Percentiles rank a stretch among this genome's conserved stretches.
Evolutionary conservation across 2,888 invertebrate species (phyloP).

Genomic region (Hecatera dysodea): DNA sequence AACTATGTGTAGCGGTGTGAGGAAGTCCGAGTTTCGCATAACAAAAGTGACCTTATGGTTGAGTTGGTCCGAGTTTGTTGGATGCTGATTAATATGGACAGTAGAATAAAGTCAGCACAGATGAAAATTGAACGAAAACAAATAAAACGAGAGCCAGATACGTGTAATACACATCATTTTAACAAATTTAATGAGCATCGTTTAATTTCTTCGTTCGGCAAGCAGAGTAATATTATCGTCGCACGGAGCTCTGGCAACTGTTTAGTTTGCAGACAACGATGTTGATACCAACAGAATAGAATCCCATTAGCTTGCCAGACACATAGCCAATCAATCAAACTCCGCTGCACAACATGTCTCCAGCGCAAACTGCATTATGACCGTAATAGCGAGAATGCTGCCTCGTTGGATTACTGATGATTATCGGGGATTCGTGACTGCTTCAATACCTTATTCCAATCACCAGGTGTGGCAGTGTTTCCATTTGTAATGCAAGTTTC

Average conservation of each 20-base stretch:
- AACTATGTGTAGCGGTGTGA: conserved; percentile 16
- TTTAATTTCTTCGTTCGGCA: conserved; percentile 7
- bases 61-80: not conserved
- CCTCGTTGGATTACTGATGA: not conserved
- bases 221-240: not conserved
- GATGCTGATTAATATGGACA: not conserved
- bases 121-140: not conserved
- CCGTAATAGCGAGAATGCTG: conserved; percentile 36
- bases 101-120: not conserved
- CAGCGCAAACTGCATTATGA: conserved; percentile 34
- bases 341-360: conserved; percentile 44
- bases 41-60: conserved; percentile 1
- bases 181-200: not conserved
- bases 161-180: too few species aligned
- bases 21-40: conserved; percentile 1
- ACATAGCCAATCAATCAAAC: conserved; percentile 53
- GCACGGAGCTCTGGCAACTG: conserved; percentile 29
- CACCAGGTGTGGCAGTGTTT: not conserved
- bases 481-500: too few species aligned
- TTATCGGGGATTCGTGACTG: conserved; percentile 1
- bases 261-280: conserved; percentile 50
- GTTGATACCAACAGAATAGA: conserved; percentile 52
- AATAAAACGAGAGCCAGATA: conserved; percentile 5
- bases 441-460: not conserved
- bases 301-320: conserved; percentile 51